phyloP scores from a whole-genome alignment of 2,888 invertebrate genomes.

The Sicus ferrugineus region DNA sequence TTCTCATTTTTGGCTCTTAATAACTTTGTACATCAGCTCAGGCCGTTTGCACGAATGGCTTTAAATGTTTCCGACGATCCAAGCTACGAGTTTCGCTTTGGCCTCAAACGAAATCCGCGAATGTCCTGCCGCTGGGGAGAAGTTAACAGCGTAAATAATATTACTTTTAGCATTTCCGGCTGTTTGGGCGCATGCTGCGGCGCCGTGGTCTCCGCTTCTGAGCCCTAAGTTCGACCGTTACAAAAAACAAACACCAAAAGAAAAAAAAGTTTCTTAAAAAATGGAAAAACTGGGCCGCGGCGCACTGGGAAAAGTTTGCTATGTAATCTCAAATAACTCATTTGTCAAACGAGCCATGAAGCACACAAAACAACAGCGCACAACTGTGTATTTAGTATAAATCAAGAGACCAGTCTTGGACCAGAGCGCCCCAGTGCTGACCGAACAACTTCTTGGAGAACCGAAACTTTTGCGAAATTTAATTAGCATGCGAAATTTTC shows the following conservation, averaged over 20 bases:
- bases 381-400: not conserved
- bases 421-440: not conserved
- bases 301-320: constrained; percentile 6
- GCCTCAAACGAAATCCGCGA: not conserved
- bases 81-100: not conserved
- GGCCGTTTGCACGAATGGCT: not conserved
- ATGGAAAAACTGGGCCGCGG: not conserved
- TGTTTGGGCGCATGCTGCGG: constrained; percentile 10
- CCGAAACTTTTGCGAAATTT: not conserved
- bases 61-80: not conserved
- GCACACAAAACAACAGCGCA: constrained; percentile 4
- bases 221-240: not conserved
- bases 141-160: constrained; percentile 17
- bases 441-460: not conserved
- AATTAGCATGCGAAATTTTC: constrained; percentile 11
- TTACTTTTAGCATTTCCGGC: constrained; percentile 24
- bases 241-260: constrained; percentile 3
- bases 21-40: not conserved
- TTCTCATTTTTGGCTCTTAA: not conserved
- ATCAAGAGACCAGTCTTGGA: not conserved
- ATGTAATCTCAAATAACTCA: constrained; percentile 10
- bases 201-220: not conserved
- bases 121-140: not conserved
- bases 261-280: no score
- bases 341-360: constrained; percentile 24